Evolutionary conservation across 2,797 vertebrate species (phyloP), one percentile per base, ranked within the genome.

Genomic region (Danio choprae): DNA sequence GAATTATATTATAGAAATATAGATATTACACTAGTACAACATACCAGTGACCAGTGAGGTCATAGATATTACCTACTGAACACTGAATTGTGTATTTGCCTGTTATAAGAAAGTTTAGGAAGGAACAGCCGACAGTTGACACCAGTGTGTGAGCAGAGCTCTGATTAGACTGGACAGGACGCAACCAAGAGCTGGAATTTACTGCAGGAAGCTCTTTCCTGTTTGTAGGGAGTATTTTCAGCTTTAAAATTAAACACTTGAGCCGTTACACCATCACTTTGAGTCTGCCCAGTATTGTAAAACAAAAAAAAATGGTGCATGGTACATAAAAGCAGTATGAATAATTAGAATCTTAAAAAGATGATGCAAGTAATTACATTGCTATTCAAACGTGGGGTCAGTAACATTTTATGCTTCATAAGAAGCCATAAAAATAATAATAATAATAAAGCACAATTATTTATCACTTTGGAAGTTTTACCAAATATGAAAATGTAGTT

Each of bases 171-270:
- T 44, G 86, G 86, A 91, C 92, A 93, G 93, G 91, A 94, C 88
- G 87, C 87, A 86, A 86, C 86, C 84, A 87, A 89, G 82, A 89
- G 87, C 85, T 63, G 80, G 85, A 76, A 89, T 85, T 84, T 85
- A 86, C 90, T 86, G 91, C 91, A 93, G 92, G 92, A 92, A 92
- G 90, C 84, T 84, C 79, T 86, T 93, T 94, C 93, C 92, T 94
- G 92, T 91, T 92, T 91, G 89, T 85, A 86, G 89, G 86, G 91
- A 90, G 18, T 53, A 91, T 87, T 86, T 85, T 64, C 70, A 81
- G 80, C 83, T 84, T 88, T 77, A 59, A 90, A 68, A 87, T 60
- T 86, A 90, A 91, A 81, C 69, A 89, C 86, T 74, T 80, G 41
- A n/a, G n/a, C 9, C 11, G 9, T 59, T 70, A 51, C 0, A 0